These are phyloP conservation scores for Euglossa dilemma DNA, from an alignment of 1,140 invertebrate genomes.

Conservation along the genomic window DNA sequence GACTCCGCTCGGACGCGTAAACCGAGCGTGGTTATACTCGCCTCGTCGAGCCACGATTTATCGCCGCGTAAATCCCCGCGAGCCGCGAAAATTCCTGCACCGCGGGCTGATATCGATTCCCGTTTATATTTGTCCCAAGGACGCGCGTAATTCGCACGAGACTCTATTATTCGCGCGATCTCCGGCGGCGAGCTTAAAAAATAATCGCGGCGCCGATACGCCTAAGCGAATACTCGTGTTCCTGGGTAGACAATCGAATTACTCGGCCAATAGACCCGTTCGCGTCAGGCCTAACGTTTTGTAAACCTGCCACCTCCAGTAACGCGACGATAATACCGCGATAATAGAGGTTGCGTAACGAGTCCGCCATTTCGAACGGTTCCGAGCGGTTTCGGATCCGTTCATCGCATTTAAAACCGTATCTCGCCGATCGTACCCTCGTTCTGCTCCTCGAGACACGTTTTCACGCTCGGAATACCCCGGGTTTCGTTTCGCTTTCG, in stretches of 20 bases:
- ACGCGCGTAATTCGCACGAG: neutral
- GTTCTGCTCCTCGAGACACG: neutral
- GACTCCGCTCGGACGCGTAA: neutral
- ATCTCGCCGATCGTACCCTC: neutral
- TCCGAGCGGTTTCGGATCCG: neutral
- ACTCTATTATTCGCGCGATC: no score
- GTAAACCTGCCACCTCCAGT: neutral
- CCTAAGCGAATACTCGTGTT: no score
- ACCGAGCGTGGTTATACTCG: neutral
- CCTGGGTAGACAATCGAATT: neutral
- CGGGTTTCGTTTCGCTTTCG: neutral
- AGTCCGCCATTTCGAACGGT: neutral
- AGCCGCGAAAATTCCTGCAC: no score
- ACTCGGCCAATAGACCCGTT: neutral
- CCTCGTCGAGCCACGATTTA: constrained; percentile 35
- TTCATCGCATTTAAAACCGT: neutral
- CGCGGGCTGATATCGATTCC: neutral
- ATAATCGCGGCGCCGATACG: no score
- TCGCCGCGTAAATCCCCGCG: constrained; percentile 25
- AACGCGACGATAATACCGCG: neutral
- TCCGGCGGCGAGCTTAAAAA: no score
- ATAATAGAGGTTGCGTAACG: neutral
- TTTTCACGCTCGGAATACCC: neutral
- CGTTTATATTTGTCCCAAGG: neutral
- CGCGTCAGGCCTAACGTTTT: neutral